Evolutionary conservation across 2,113 vertebrate genomes (phyloP), one percentile per base, ranked within the genome.

Genomic region (Neogobius melanostomus): DNA sequence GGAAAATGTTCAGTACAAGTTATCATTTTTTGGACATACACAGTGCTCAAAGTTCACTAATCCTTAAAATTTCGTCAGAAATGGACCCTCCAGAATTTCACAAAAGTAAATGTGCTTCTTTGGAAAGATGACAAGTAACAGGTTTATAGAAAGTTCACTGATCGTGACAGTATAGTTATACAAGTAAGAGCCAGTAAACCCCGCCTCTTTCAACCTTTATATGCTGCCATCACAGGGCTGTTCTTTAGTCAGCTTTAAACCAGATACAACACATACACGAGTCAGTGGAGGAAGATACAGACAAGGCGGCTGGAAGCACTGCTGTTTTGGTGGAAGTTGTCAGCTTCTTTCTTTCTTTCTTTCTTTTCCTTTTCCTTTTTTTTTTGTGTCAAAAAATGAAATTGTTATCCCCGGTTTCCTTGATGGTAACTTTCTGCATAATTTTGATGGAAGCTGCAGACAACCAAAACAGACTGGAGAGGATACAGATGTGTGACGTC

Each of bases 401-500:
- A 59, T 14, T 6, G 6, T 14, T 83, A 42, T 75, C 75, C n/a
- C 70, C 73, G 69, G 15, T 72, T 7, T 44, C 66, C 17, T 59
- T 88, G 51, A 42, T 90, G 49, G 17, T 86, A 51, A 69, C 14
- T 44, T 48, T 48, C 65, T 81, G 21, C 8, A 76, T 57, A 69
- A 57, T 17, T 74, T 64, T 76, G 77, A 48, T 7, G 64, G 80
- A 70, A 77, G 75, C 76, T 65, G 74, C 74, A 74, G 68, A 63
- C 53, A 70, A 71, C 47, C 71, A 9, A 69, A 45, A 28, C 42
- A 46, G 47, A 46, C 69, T 89, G 70, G 84, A 89, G 66, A 88
- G 74, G 76, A 90, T 89, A 63, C 57, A 82, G 2, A 50, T 21
- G 14, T 92, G 91, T 69, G 62, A 60, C 53, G 81, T 77, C 11